Base-by-base conservation (phyloP, 1,140 invertebrate genomes). In the Reticulitermes speratus region DNA sequence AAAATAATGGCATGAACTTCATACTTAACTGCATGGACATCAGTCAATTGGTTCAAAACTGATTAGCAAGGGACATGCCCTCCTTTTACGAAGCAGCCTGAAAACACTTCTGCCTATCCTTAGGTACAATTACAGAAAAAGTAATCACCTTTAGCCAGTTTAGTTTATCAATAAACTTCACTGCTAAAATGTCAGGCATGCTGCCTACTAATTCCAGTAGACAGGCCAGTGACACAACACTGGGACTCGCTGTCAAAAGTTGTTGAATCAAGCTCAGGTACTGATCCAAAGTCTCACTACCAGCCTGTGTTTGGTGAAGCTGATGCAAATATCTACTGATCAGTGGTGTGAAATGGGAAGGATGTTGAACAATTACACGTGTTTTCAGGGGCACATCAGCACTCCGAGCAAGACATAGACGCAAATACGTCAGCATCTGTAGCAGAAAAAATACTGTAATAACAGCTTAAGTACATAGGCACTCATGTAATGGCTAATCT, bases 351-450 rank as follows among this genome's bases (percentile, higher is more conserved):
- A 92, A 90, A 87, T 94, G 92, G 87, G 93, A 94, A 0, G 95
- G 94, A 91, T 95, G 94, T 85, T 92, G 91, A 6, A 92, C 84
- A 23, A 83, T 87, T 48, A 83, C 85, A 44, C 81, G 84, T 81
- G 84, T n/a, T 30, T 82, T 48, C 38, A 69, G 16, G 0, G 83
- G 86, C n/a, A 86, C 82, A 0, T 92, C 92, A 44, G 92, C 90
- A 21, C 89, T 89, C 11, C 91, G 88, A 44, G 91, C 89, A 38
- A 97, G 90, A 89, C 96, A 97, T 88, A 96, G 92, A 8, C 96
- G 93, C 85, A 97, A 90, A 90, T 97, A 97, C 7, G 94, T 91
- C 12, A 97, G 90, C 87, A 97, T 95, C 95, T 96, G 89, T 30
- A 91, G 91, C 19, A 21, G 52, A 55, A 55, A 55, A 12, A 55